Base-by-base conservation (phyloP, 2,113 vertebrate genomes). In the Sphyrna mokarran region DNA sequence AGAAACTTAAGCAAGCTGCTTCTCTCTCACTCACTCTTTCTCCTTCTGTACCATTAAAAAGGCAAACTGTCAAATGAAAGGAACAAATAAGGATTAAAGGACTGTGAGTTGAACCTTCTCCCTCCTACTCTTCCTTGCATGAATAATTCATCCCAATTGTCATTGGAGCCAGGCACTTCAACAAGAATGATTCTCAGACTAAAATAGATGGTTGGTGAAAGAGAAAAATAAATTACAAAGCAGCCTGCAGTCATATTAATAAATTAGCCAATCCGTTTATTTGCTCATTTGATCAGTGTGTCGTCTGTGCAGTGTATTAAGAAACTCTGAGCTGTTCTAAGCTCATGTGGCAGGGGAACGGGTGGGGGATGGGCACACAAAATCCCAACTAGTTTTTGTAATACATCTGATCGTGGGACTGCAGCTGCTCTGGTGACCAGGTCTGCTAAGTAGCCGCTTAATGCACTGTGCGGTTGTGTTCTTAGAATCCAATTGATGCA, bases 251-350 rank as follows among this genome's bases (percentile, higher is more conserved):
- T 97, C 97, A 97, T 97, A 98, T 98, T 98, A 98, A 98, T 98
- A 97, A 97, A 98, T 98, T 97, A 97, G 97, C 98, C 97, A 96
- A 97, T 98, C 97, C 97, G 97, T 97, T 98, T 98, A 98, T 98
- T 98, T 98, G 97, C 97, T 98, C 97, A 97, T 97, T 97, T 98
- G 98, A 98, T 98, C 98, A 97, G 97, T 96, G 97, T 96, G 29
- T 98, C 97, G 97, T 96, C 89, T 96, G 97, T 97, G 96, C 96
- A 97, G 97, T 48, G 94, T 96, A 96, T 96, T 97, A 96, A 96
- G 96, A 96, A 96, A 97, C 96, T 97, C 95, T 54, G 40, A 72
- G 94, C 94, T 95, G 69, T 95, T 72, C 63, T 66, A 78, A 86
- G 58, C 80, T 72, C 78, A 33, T 87, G 63, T 70, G 80, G 85